phyloP scores from a whole-genome alignment of 2,113 vertebrate genomes.

The Ascaphus truei region DNA sequence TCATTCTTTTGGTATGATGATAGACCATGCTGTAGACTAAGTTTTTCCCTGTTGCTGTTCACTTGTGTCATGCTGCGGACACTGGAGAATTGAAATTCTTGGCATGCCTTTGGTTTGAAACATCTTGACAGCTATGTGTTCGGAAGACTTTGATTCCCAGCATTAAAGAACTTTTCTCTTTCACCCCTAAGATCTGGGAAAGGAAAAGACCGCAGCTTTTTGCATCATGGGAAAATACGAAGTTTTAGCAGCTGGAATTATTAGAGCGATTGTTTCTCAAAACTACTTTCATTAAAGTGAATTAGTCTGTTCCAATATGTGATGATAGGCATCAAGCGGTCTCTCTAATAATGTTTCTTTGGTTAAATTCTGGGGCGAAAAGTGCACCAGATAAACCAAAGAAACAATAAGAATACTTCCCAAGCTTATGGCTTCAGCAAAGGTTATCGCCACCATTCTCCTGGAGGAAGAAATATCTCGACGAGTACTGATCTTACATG shows the following conservation, averaged over 20 bases:
- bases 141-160: background rate
- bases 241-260: background rate
- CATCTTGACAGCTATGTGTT: constrained; percentile 4
- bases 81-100: constrained; percentile 1
- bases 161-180: background rate
- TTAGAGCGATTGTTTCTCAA: too few species aligned
- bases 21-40: background rate
- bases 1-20: background rate
- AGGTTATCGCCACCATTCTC: too few species aligned
- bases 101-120: constrained; percentile 5
- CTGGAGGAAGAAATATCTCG: too few species aligned
- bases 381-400: too few species aligned
- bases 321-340: too few species aligned
- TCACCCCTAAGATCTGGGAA: background rate
- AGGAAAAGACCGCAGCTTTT: background rate
- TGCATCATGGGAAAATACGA: background rate
- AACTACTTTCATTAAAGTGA: too few species aligned
- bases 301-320: too few species aligned
- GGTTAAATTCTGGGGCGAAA: too few species aligned
- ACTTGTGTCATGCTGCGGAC: background rate
- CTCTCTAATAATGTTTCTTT: too few species aligned
- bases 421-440: too few species aligned
- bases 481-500: too few species aligned
- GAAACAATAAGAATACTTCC: too few species aligned
- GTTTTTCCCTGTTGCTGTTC: background rate